phyloP scores from a whole-genome alignment of 2,888 invertebrate species.

The Synanthedon tipuliformis region DNA sequence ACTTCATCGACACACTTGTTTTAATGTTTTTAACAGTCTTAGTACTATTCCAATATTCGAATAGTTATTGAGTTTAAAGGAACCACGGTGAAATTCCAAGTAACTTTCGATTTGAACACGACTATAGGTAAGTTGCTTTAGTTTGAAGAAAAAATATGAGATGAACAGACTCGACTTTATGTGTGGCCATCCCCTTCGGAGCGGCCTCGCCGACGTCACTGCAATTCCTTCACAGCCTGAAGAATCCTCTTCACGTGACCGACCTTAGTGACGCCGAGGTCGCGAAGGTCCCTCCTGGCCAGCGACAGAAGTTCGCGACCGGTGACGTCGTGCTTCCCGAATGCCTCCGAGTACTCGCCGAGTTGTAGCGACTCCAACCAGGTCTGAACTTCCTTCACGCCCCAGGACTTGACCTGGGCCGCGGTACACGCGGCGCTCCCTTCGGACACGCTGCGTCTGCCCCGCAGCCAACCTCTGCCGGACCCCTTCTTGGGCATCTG shows the following conservation, averaged over 20 bases:
- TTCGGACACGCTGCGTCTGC: constrained; percentile 53
- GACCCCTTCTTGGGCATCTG: constrained; percentile 52
- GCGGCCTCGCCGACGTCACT: constrained; percentile 63
- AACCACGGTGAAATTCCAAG: too few species aligned
- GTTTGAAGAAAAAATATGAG: too few species aligned
- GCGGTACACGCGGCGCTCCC: constrained; percentile 24
- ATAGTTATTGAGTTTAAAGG: too few species aligned
- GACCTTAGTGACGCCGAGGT: constrained; percentile 93
- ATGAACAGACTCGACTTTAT: constrained; percentile 10
- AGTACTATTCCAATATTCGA: too few species aligned
- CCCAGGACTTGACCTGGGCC: constrained; percentile 74
- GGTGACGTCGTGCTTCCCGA: constrained; percentile 90
- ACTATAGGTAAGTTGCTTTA: too few species aligned
- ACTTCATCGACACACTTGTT: too few species aligned
- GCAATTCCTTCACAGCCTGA: constrained; percentile 87
- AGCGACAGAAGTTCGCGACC: constrained; percentile 89
- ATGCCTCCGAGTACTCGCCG: constrained; percentile 91
- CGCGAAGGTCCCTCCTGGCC: constrained; percentile 87
- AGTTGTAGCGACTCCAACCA: constrained; percentile 93
- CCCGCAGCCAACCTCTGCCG: constrained; percentile 46
- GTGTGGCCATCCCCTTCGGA: constrained; percentile 57
- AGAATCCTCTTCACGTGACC: constrained; percentile 96
- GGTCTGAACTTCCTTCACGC: constrained; percentile 86
- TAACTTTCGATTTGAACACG: too few species aligned
- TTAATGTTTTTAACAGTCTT: too few species aligned